Evolutionary conservation across 2,113 vertebrate species (phyloP).

Genomic region (Microcebus tavaratra): DNA sequence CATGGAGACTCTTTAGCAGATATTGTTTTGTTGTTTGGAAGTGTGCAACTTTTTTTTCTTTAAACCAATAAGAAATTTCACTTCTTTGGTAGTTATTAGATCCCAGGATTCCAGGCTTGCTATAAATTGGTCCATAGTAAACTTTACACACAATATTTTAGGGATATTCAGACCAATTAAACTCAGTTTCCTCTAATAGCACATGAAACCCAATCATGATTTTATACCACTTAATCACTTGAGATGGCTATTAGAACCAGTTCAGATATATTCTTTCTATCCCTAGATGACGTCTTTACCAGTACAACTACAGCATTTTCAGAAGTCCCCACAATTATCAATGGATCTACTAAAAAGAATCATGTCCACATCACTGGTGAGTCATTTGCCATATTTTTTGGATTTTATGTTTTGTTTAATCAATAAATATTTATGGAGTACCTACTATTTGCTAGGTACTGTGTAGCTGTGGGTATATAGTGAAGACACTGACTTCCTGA

Average conservation of each 20-base stretch:
- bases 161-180: not conserved
- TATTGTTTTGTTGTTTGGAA: not conserved
- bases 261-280: not conserved
- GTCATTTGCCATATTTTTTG: not conserved
- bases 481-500: not conserved
- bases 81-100: not conserved
- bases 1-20: not conserved
- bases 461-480: not conserved
- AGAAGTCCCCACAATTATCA: constrained; percentile 20
- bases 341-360: not conserved
- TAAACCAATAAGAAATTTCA: not conserved
- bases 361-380: not conserved
- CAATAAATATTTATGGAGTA: not conserved
- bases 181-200: not conserved
- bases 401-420: not conserved
- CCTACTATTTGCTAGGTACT: not conserved
- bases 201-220: not conserved
- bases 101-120: not conserved
- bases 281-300: not conserved
- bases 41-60: not conserved
- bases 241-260: not conserved
- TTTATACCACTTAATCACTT: not conserved
- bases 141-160: not conserved
- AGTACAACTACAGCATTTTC: not conserved
- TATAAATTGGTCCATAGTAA: not conserved